Base-by-base conservation (phyloP, 1,140 invertebrate species). In the Campoletis sonorensis region DNA sequence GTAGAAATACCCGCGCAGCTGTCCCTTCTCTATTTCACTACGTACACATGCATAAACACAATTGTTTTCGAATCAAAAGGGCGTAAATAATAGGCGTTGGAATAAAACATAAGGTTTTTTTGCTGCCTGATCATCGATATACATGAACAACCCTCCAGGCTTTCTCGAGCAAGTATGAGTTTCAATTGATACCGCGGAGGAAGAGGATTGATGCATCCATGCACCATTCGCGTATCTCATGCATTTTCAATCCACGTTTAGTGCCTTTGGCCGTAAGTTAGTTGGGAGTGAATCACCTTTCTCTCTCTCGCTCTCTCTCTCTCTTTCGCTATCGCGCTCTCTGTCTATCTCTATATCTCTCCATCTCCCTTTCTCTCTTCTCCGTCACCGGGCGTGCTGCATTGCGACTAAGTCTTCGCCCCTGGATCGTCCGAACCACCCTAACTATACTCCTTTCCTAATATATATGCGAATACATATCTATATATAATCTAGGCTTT, bases 201-300 rank as follows among this genome's bases (percentile, higher is more conserved):
- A 73, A 70, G 23, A 75, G 72, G 73, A 77, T 77, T 54, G 73
- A 77, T 77, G 73, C 73, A 51, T 13, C 73, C 73, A 61, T 77
- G 73, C 73, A 77, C 73, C 40, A 82, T 73, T 82, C 49, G 72
- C 79, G 76, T 80, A 72, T 58, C 81, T 82, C 81, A 80, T 82
- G 81, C 78, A 82, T 82, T 82, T 82, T 80, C 81, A 82, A 82
- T 82, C 67, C 81, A 79, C 49, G 49, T 51, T 79, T 75, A 64
- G 37, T 68, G 73, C 58, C 51, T 61, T 81, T 33, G 77, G 51
- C 73, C 81, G 77, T 79, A 82, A 61, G 54, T 82, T 82, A 79
- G 78, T 64, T 49, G 49, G 67, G 23, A 61, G 70, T 40, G 49
- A 80, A 40, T 81, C 21, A 23, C 49, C 70, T 30, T n/a, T 40